phyloP scores from a whole-genome alignment of 2,113 vertebrate genomes.

The Stigmatopora nigra region DNA sequence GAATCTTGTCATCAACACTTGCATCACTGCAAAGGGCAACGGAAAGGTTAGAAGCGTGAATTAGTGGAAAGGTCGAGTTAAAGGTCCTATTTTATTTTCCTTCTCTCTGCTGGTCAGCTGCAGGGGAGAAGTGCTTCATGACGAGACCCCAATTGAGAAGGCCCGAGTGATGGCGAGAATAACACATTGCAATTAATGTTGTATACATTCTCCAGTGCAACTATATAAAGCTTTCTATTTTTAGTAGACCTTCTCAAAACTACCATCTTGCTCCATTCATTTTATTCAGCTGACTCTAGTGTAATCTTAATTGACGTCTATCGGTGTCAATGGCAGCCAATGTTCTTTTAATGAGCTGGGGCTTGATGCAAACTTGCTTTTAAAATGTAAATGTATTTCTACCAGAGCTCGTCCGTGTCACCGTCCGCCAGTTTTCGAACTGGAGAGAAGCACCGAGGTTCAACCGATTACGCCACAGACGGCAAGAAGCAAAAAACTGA shows the following conservation, averaged over 20 bases:
- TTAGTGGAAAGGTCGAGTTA: constrained; percentile 68
- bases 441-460: constrained; percentile 88
- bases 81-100: constrained; percentile 64
- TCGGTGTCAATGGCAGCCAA: neutral
- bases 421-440: constrained; percentile 90
- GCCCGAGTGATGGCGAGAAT: constrained; percentile 23
- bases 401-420: constrained; percentile 90
- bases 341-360: neutral
- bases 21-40: constrained; percentile 65
- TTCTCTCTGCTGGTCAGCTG: constrained; percentile 32
- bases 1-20: constrained; percentile 67
- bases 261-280: neutral
- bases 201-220: constrained; percentile 16
- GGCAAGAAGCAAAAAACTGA: constrained; percentile 95
- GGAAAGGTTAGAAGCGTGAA: constrained; percentile 67
- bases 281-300: neutral
- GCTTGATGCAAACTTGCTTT: neutral
- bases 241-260: neutral
- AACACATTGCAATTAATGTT: constrained; percentile 49
- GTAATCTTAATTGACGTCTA: neutral
- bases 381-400: neutral
- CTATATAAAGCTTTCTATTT: neutral
- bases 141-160: constrained; percentile 25
- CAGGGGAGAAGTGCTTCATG: constrained; percentile 43
- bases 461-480: constrained; percentile 88